A percentile compares a stretch with the other conserved stretches of the same genome.
These are phyloP conservation scores for Bubalus kerabau DNA, from an alignment of 2,113 vertebrate genomes.

Conservation along the genomic window DNA sequence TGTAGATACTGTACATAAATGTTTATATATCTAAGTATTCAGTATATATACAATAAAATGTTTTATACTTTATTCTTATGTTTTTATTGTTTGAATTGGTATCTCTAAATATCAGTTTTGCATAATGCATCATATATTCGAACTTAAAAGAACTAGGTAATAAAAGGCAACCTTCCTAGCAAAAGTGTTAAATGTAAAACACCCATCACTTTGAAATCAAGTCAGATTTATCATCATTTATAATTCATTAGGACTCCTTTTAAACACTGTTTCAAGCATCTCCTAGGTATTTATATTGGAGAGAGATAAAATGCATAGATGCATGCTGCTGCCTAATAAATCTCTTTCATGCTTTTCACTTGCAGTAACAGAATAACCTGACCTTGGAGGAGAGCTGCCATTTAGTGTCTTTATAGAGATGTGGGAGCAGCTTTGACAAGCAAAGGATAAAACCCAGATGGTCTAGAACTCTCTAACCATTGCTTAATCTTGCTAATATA, in stretches of 20 bases:
- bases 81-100: not conserved
- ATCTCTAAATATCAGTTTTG: not conserved
- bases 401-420: slow-evolving; percentile 71
- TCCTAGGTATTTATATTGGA: slow-evolving; percentile 73
- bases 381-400: slow-evolving; percentile 77
- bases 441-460: slow-evolving; percentile 75
- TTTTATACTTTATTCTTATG: not conserved
- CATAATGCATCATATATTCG: not conserved
- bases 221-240: slow-evolving; percentile 74
- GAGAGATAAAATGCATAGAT: slow-evolving; percentile 67
- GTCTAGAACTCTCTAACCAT: slow-evolving; percentile 68
- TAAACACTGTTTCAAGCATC: slow-evolving; percentile 64
- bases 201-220: slow-evolving; percentile 60
- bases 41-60: not conserved
- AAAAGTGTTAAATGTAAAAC: slow-evolving; percentile 39
- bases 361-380: slow-evolving; percentile 58
- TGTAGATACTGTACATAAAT: not conserved
- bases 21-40: not conserved
- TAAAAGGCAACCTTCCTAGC: slow-evolving; percentile 5
- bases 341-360: slow-evolving; percentile 70
- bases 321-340: slow-evolving; percentile 71
- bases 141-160: not conserved
- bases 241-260: slow-evolving; percentile 74
- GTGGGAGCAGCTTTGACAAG: slow-evolving; percentile 72
- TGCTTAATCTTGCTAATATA: slow-evolving; percentile 81